Percentiles rank a stretch among this genome's conserved stretches.
Evolutionary conservation across 1,140 invertebrate genomes (phyloP).

Genomic region (Antheraea mylitta): DNA sequence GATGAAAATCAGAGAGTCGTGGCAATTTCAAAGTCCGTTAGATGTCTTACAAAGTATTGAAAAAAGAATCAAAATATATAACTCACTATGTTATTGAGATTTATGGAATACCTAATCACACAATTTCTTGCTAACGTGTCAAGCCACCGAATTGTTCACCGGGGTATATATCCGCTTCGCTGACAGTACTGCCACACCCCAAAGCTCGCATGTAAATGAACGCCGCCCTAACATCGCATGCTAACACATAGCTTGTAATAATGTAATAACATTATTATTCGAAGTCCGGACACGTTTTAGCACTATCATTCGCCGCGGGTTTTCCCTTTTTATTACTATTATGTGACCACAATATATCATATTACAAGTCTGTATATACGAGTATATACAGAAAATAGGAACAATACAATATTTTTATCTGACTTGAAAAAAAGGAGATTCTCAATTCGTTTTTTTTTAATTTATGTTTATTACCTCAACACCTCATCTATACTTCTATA

Average conservation of each 20-base stretch:
- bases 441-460: too few species aligned
- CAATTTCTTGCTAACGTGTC: not conserved
- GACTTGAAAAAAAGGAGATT: too few species aligned
- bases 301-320: constrained; percentile 5
- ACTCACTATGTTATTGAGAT: not conserved
- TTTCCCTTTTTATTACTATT: not conserved
- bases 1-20: too few species aligned
- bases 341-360: not conserved
- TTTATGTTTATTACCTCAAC: too few species aligned
- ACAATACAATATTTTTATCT: too few species aligned
- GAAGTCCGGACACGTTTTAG: not conserved
- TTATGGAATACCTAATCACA: not conserved
- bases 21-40: too few species aligned
- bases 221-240: constrained; percentile 9
- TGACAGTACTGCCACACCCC: not conserved
- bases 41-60: not conserved
- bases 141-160: too few species aligned
- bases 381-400: too few species aligned
- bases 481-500: too few species aligned
- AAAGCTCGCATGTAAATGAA: constrained; percentile 8
- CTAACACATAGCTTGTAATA: constrained; percentile 5
- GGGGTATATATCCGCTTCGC: not conserved
- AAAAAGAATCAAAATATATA: not conserved
- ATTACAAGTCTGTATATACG: too few species aligned
- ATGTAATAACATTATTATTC: constrained; percentile 12